A percentile compares a stretch with the other conserved stretches of the same genome.
Evolutionary conservation across 2,797 vertebrate genomes (phyloP).

Genomic region (Malacoctenus gilli): DNA sequence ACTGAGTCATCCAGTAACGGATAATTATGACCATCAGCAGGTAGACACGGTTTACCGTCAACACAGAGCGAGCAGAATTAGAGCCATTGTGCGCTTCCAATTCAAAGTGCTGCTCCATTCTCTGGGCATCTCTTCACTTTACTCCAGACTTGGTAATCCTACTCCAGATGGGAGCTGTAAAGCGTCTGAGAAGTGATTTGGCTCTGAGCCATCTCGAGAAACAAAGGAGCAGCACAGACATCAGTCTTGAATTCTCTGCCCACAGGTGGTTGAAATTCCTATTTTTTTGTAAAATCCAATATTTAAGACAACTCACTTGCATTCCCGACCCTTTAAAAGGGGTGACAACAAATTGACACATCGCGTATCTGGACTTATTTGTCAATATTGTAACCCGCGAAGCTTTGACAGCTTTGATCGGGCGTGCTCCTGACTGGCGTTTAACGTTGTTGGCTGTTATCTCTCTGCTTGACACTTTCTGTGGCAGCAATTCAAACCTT

Average conservation of each 20-base stretch:
- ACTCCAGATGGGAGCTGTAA: constrained; percentile 19
- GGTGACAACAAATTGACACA: neutral
- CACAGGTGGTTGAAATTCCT: constrained; percentile 1
- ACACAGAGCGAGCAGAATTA: neutral
- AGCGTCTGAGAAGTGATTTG: constrained; percentile 23
- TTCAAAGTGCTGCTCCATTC: constrained; percentile 10
- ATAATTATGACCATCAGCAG: no score
- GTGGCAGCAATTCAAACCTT: constrained; percentile 3
- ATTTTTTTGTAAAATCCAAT: neutral
- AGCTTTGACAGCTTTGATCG: neutral
- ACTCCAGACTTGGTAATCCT: constrained; percentile 8
- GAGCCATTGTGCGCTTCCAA: constrained; percentile 3
- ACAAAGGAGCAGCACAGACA: constrained; percentile 6
- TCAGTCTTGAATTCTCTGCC: neutral
- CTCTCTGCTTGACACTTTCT: neutral
- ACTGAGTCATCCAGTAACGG: no score
- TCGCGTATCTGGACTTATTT: neutral
- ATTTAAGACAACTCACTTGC: neutral
- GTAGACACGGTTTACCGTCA: no score
- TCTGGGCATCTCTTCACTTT: constrained; percentile 18
- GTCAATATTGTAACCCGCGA: neutral
- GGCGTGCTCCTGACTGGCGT: neutral
- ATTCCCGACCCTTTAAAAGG: constrained; percentile 6
- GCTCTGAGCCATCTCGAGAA: constrained; percentile 11
- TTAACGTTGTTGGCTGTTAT: neutral